A percentile compares a stretch with the other conserved stretches of the same genome.
These are phyloP conservation scores for Drosophila niveifrons DNA, from an alignment of 2,888 invertebrate genomes.

Conservation along the genomic window DNA sequence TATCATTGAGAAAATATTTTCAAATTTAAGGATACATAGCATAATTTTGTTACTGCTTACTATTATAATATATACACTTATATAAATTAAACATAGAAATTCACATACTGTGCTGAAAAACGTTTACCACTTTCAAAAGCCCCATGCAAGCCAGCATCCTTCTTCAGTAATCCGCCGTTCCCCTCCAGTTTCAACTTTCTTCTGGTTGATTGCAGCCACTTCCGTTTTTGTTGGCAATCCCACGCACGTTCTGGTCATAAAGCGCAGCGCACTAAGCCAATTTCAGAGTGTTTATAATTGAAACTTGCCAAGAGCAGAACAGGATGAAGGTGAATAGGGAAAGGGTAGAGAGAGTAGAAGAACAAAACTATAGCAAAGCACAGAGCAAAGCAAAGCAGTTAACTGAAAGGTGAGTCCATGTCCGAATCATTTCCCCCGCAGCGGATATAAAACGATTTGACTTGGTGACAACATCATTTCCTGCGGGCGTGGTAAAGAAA, in stretches of 20 bases:
- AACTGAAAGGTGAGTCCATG: constrained; percentile 34
- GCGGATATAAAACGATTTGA: constrained; percentile 69
- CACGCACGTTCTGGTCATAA: constrained; percentile 60
- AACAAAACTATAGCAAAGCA: constrained; percentile 14
- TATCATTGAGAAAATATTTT: neutral
- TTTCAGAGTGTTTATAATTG: constrained; percentile 68
- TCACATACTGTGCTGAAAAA: too few relatives aligned
- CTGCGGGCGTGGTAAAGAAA: constrained; percentile 27
- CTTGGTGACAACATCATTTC: constrained; percentile 74
- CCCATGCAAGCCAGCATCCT: neutral
- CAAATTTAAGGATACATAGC: too few relatives aligned
- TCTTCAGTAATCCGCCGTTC: neutral
- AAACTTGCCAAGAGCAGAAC: constrained; percentile 38
- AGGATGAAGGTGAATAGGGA: constrained; percentile 7
- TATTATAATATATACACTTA: too few relatives aligned
- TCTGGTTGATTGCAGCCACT: constrained; percentile 38
- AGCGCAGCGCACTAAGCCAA: constrained; percentile 62
- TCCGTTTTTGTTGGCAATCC: constrained; percentile 50
- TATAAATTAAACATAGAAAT: too few relatives aligned
- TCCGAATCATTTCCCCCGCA: constrained; percentile 48
- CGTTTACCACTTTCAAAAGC: neutral
- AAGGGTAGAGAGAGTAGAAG: neutral
- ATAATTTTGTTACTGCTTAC: too few relatives aligned
- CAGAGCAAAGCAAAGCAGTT: constrained; percentile 22
- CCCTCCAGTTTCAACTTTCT: neutral